A percentile compares a stretch with the other conserved stretches of the same genome.
These are phyloP conservation scores for Drosophila algonquin DNA, from an alignment of 2,888 invertebrate species.

Conservation along the genomic window DNA sequence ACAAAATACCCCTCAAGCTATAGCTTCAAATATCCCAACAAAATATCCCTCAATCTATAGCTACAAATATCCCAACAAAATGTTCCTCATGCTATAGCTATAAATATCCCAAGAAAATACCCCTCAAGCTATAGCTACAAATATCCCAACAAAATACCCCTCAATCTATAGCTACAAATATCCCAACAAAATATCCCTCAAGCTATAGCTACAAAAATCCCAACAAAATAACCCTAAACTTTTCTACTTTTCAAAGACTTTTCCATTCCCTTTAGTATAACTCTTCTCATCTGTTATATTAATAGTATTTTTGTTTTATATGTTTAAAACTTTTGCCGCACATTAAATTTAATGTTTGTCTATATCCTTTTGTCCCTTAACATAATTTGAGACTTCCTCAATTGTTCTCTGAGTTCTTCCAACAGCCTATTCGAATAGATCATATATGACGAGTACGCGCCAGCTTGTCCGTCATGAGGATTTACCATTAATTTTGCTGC, in stretches of 20 bases:
- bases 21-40: no score
- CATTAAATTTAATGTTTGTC: background rate
- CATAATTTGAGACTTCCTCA: constrained; percentile 29
- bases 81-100: no score
- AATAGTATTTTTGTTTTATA: background rate
- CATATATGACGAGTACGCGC: constrained; percentile 29
- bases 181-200: background rate
- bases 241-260: background rate
- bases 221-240: background rate
- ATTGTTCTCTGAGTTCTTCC: constrained; percentile 11
- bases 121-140: background rate
- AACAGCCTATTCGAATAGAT: constrained; percentile 13
- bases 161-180: no score
- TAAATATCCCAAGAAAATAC: no score
- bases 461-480: constrained; percentile 38
- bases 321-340: background rate
- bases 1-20: background rate
- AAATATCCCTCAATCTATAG: background rate
- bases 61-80: background rate
- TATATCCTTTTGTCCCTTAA: background rate
- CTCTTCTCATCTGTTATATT: background rate
- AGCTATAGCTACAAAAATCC: background rate
- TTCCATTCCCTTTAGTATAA: background rate
- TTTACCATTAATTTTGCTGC: constrained; percentile 38
- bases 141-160: background rate